Percentiles rank a stretch among this genome's conserved stretches.
These are phyloP conservation scores for Mesorhabditis belari DNA, from an alignment of 2,888 invertebrate species.

Conservation along the genomic window DNA sequence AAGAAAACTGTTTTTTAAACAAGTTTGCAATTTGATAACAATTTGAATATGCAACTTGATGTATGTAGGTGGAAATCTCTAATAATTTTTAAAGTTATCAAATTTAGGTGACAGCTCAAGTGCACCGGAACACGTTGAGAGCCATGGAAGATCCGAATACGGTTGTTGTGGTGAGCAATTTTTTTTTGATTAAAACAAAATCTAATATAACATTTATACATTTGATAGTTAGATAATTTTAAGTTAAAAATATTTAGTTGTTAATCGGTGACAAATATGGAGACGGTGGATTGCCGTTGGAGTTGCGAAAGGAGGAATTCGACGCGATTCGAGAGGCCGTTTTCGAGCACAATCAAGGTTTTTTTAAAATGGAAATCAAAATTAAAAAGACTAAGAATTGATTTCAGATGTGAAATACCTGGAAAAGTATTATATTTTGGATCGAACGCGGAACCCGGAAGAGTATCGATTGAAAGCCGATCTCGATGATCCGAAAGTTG, in stretches of 20 bases:
- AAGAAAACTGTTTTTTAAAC: not conserved
- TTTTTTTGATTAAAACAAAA: not conserved
- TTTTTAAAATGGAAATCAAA: not conserved
- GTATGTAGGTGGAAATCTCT: no score
- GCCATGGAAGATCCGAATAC: not conserved
- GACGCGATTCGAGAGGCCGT: conserved; percentile 51
- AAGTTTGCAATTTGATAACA: not conserved
- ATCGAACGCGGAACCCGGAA: conserved; percentile 48
- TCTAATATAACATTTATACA: no score
- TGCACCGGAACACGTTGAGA: not conserved
- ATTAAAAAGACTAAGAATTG: not conserved
- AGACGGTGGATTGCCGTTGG: conserved; percentile 53
- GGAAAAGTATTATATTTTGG: conserved; percentile 54
- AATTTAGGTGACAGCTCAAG: not conserved
- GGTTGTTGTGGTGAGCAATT: not conserved
- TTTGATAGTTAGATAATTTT: no score
- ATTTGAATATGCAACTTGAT: no score
- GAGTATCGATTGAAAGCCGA: conserved; percentile 31
- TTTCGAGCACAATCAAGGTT: conserved; percentile 50
- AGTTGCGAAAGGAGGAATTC: conserved; percentile 55
- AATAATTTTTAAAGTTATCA: no score
- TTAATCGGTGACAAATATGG: conserved; percentile 58
- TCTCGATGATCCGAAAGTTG: conserved; percentile 12
- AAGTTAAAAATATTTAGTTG: conserved; percentile 43
- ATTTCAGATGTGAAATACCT: conserved; percentile 53